phyloP scores from a whole-genome alignment of 2,113 vertebrate genomes.

The Hystrix cristata region DNA sequence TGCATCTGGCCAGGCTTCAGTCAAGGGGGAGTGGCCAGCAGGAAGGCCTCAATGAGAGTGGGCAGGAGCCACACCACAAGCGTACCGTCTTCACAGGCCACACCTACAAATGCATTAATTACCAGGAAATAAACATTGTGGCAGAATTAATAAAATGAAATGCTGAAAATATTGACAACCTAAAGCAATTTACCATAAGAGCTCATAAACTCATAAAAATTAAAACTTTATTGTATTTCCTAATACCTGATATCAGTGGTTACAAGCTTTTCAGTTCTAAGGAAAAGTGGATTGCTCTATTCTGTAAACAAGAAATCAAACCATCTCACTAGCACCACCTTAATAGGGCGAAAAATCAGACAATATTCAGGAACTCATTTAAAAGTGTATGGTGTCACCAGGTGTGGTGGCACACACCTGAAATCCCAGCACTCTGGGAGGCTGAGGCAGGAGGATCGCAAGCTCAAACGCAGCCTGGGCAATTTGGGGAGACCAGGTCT shows the following conservation, averaged over 20 bases:
- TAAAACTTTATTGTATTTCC: background rate
- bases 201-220: background rate
- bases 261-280: background rate
- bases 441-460: background rate
- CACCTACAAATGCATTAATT: background rate
- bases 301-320: background rate
- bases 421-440: background rate
- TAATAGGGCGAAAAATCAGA: background rate
- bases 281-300: background rate
- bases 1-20: background rate
- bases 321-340: background rate
- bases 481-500: background rate
- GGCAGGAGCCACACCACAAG: accelerated
- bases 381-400: constrained; percentile 8
- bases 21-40: background rate
- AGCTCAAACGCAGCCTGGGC: background rate
- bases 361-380: constrained; percentile 16
- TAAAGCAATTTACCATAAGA: background rate
- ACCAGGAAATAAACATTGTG: background rate
- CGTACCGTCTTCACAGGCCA: background rate
- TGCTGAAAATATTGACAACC: background rate
- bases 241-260: background rate
- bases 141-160: background rate
- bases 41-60: accelerated
- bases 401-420: background rate